Evolutionary conservation across 2,797 vertebrate genomes (phyloP).

Genomic region (Petrocephalus sullivani): DNA sequence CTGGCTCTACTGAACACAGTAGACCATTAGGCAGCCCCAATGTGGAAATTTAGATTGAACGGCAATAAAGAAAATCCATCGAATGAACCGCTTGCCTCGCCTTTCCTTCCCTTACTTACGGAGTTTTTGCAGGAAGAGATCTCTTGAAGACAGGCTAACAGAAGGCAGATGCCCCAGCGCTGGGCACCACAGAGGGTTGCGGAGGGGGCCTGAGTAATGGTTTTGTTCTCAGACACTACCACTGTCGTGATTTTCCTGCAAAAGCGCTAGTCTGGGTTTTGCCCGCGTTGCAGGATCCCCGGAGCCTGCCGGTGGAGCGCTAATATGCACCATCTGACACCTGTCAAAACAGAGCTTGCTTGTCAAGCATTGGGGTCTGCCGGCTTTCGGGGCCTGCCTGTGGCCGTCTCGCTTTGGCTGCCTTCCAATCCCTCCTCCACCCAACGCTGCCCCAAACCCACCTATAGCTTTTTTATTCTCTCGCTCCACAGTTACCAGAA

Average conservation of each 20-base stretch:
- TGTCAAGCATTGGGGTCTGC: slow-evolving; percentile 65
- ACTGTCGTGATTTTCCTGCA: slow-evolving; percentile 50
- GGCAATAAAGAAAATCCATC: slow-evolving; percentile 21
- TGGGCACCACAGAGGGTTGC: slow-evolving; percentile 32
- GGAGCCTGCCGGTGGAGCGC: slow-evolving; percentile 62
- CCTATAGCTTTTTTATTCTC: not conserved
- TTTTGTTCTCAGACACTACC: slow-evolving; percentile 51
- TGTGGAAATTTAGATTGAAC: slow-evolving; percentile 22
- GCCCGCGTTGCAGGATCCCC: slow-evolving; percentile 63
- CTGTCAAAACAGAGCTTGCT: slow-evolving; percentile 75
- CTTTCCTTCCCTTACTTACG: not conserved
- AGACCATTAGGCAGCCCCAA: slow-evolving; percentile 1
- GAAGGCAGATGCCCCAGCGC: slow-evolving; percentile 48
- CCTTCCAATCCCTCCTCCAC: not conserved
- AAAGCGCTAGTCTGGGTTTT: slow-evolving; percentile 56
- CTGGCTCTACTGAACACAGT: not conserved
- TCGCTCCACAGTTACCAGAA: not conserved
- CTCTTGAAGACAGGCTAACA: slow-evolving; percentile 36
- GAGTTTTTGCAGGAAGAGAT: slow-evolving; percentile 4
- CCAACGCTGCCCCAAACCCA: not conserved
- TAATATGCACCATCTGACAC: slow-evolving; percentile 76
- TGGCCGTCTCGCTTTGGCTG: slow-evolving; percentile 55
- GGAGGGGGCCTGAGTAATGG: slow-evolving; percentile 45
- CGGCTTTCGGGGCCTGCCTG: slow-evolving; percentile 59
- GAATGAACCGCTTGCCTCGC: not conserved